A percentile compares a stretch with the other conserved stretches of the same genome.
phyloP scores from a whole-genome alignment of 2,113 vertebrate genomes.

The Eulemur macaco region DNA sequence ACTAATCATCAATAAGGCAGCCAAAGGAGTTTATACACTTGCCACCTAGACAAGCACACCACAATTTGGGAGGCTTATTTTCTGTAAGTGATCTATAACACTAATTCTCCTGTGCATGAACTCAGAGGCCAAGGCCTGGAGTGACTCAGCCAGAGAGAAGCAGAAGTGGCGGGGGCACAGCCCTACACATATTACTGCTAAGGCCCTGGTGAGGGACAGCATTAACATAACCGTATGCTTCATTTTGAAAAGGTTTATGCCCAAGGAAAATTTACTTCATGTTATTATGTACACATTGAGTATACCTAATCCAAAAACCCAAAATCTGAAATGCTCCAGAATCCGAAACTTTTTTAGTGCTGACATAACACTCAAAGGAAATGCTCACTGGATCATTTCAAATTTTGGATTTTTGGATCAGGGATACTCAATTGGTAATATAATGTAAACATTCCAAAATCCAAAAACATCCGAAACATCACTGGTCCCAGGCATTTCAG shows the following conservation, averaged over 20 bases:
- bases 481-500: not conserved
- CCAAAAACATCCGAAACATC: not conserved
- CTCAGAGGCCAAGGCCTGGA: not conserved
- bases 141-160: not conserved
- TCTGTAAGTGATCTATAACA: not conserved
- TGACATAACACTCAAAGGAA: not conserved
- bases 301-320: not conserved
- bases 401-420: not conserved
- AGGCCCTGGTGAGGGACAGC: not conserved
- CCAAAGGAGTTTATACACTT: not conserved
- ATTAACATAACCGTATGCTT: not conserved
- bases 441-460: not conserved
- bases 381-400: not conserved
- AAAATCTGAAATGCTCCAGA: not conserved
- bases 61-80: not conserved
- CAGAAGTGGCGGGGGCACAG: not conserved
- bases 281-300: not conserved
- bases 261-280: not conserved
- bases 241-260: not conserved
- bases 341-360: not conserved
- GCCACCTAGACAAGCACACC: not conserved
- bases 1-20: not conserved
- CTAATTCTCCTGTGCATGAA: not conserved
- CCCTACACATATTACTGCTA: fast-evolving
- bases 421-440: not conserved